Base-by-base conservation (phyloP, 2,888 invertebrate species). In the Kryphioiulus occultus region DNA sequence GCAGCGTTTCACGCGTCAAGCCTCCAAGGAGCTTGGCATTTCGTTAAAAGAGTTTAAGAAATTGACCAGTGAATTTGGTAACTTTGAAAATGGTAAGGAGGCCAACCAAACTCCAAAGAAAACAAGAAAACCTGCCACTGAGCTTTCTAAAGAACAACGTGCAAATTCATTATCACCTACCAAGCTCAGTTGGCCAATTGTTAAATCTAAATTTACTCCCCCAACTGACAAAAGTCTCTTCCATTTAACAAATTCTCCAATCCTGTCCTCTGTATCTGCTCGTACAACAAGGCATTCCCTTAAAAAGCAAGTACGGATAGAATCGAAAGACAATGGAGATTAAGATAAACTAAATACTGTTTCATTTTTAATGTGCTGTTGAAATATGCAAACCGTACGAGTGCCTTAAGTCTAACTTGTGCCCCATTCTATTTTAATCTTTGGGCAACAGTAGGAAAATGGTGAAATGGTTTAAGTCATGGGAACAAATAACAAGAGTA, bases 11-110 rank as follows among this genome's bases (percentile, higher is more conserved):
- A 85, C 85, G 26, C 42, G 85, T 7, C 85, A 47, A 22, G 85
- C 85, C 1, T 85, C 85, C 85, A 85, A 85, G 85, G 85, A 85
- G n/a, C 32, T 85, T 26, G 85, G 85, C 42, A 85, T 85, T 85
- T 44, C 85, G 4, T 26, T 47, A 42, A 47, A 85, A 42, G 42
- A 85, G 42, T 47, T 85, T 85, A 44, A 47, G 85, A 22, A 47
- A 47, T 22, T 85, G 44, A 47, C 85, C 1, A 39, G 26, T 17
- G 85, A 78, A 78, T 30, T 78, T 78, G 17, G 15, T 17, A 9
- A 10, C 26, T 68, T 26, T 26, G 68, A 68, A 68, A 68, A 22
- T 2, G 1, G 68, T 3, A 12, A 78, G 78, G 78, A 78, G n/a
- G 53, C n/a, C 30, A 4, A 17, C 30, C 26, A 78, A 78, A 32